Percentiles rank a stretch among this genome's conserved stretches.
phyloP scores from a whole-genome alignment of 1,140 invertebrate species.

The Samia ricini region DNA sequence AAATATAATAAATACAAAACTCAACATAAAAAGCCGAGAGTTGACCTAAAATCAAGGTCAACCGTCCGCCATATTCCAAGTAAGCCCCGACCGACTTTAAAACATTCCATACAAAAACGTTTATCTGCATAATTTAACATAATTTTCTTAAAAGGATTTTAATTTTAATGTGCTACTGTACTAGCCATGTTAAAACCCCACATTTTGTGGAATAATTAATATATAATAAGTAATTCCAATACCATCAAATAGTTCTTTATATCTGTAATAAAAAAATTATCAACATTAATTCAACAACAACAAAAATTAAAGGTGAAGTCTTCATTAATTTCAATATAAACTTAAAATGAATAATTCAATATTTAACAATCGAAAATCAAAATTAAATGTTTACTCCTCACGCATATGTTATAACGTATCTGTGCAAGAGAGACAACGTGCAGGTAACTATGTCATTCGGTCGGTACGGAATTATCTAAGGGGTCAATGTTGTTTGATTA shows the following conservation, averaged over 20 bases:
- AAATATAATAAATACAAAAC: too few relatives aligned
- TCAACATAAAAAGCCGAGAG: background rate
- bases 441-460: background rate
- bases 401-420: background rate
- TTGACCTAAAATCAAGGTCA: background rate
- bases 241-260: too few relatives aligned
- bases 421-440: background rate
- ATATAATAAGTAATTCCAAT: too few relatives aligned
- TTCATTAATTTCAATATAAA: too few relatives aligned
- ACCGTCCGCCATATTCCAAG: too few relatives aligned
- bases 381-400: background rate
- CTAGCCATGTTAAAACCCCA: too few relatives aligned
- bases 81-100: background rate
- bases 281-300: background rate
- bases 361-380: background rate
- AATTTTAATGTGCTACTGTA: too few relatives aligned
- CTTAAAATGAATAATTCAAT: background rate
- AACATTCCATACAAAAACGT: conserved; percentile 22
- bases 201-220: too few relatives aligned
- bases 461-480: conserved; percentile 1
- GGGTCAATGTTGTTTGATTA: conserved; percentile 12
- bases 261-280: background rate
- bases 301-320: too few relatives aligned
- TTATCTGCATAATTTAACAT: conserved; percentile 68
- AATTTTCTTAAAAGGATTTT: conserved; percentile 66